Evolutionary conservation across 1,140 invertebrate genomes (phyloP).

Genomic region (Dendrolimus punctatus): DNA sequence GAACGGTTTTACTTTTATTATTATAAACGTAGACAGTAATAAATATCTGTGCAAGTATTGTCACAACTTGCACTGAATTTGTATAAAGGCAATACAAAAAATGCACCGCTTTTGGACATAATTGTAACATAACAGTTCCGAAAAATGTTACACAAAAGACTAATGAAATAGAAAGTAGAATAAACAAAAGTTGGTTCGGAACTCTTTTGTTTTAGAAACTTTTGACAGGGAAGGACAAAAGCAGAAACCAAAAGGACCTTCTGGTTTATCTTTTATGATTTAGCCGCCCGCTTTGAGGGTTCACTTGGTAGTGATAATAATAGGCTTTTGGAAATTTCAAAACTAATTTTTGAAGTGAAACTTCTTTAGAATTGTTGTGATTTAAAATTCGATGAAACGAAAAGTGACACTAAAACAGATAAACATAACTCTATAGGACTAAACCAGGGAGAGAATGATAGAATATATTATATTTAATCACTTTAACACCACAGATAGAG

Average conservation of each 20-base stretch:
- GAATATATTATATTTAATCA: no score
- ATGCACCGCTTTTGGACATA: constrained; percentile 13
- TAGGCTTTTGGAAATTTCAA: no score
- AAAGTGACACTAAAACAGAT: no score
- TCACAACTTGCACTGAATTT: constrained; percentile 1
- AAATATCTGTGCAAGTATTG: background rate
- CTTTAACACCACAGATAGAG: no score
- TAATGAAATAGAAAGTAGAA: constrained; percentile 27
- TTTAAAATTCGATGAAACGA: no score
- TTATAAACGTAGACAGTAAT: background rate
- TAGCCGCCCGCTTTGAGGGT: no score
- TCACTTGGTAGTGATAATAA: no score
- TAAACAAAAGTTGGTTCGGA: constrained; percentile 6
- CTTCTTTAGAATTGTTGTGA: no score
- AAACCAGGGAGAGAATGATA: no score
- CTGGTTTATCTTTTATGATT: constrained; percentile 10
- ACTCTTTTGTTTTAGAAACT: constrained; percentile 10
- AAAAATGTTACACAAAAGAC: constrained; percentile 19
- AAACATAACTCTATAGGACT: no score
- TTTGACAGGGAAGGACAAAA: constrained; percentile 8
- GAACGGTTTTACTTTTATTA: no score
- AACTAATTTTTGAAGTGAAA: no score
- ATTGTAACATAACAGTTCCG: constrained; percentile 19
- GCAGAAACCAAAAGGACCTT: constrained; percentile 19
- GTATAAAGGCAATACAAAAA: constrained; percentile 8